Evolutionary conservation across 2,888 invertebrate genomes (phyloP).

Genomic region (Myopa testacea): DNA sequence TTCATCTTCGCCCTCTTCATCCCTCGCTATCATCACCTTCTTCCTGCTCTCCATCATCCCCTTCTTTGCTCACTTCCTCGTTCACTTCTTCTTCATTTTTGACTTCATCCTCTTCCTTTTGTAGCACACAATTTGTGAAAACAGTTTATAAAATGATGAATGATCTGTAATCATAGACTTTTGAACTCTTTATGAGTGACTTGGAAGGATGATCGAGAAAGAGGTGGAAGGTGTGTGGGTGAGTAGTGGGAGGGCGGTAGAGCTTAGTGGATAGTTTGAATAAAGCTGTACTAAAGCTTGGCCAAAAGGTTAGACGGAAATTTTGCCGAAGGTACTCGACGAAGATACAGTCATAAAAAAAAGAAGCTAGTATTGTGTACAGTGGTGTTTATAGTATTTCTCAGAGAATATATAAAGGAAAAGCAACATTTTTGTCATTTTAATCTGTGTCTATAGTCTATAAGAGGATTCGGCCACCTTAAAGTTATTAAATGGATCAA

Average conservation of each 20-base stretch:
- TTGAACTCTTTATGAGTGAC: constrained; percentile 7
- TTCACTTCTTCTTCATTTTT: not conserved
- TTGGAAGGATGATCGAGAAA: not conserved
- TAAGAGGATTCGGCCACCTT: too few relatives aligned
- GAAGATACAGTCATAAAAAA: too few relatives aligned
- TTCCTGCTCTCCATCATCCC: not conserved
- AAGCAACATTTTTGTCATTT: too few relatives aligned
- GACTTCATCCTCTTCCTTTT: not conserved
- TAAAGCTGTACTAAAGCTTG: not conserved
- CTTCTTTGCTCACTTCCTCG: not conserved
- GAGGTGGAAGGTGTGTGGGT: not conserved
- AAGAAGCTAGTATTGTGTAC: too few relatives aligned
- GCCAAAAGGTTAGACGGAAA: not conserved
- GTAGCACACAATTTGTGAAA: constrained; percentile 10
- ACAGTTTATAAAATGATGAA: constrained; percentile 27
- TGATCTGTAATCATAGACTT: constrained; percentile 28
- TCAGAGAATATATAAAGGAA: too few relatives aligned
- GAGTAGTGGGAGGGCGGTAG: not conserved
- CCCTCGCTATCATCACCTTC: not conserved
- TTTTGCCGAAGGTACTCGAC: not conserved
- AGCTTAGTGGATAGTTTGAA: not conserved
- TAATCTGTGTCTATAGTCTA: too few relatives aligned
- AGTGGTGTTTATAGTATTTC: too few relatives aligned
- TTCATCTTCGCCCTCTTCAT: not conserved
- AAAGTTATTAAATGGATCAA: too few relatives aligned